Base-by-base conservation (phyloP, 2,797 vertebrate genomes). In the Ataeniobius toweri region DNA sequence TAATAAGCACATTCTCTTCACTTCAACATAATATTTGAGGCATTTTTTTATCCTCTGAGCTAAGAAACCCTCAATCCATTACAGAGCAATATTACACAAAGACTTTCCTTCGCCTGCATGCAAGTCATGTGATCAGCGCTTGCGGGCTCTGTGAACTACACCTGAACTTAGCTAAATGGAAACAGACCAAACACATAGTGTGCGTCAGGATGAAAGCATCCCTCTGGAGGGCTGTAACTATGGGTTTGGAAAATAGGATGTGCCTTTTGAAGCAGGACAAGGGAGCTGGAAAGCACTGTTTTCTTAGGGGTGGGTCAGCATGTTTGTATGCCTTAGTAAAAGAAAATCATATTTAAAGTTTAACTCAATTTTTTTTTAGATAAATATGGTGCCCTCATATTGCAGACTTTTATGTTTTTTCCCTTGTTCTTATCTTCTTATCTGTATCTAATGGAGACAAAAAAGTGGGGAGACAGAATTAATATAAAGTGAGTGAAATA, bases 191-290 rank as follows among this genome's bases (percentile, higher is more conserved):
- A 93, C 88, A 84, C 82, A 89, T 55, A 92, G 91, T 89, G 89
- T 94, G 91, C 91, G 92, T 93, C 92, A 94, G 92, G 92, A 93
- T 93, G 90, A 94, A 94, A 92, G 91, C 92, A 93, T 94, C 91
- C 78, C 93, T 92, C 90, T 76, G 75, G 91, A 92, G 91, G 81
- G 88, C 86, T 83, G 88, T 92, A 92, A 83, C 80, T 78, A 84
- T 82, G 87, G 83, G 72, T 82, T 92, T 84, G 75, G 74, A 82
- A 82, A 80, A 83, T 83, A 94, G 83, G 93, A 93, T 93, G 90
- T 89, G 86, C 88, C 86, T 89, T 91, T 88, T 91, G 83, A 82
- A 89, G 86, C 76, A 70, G 83, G 5, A 79, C 83, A 75, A 61
- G 78, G 85, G 86, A 90, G 79, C 84, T 74, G 75, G 86, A 84